Conservation (phyloP, 2,797 vertebrate species). For the Tympanoctomys barrerae region DNA sequence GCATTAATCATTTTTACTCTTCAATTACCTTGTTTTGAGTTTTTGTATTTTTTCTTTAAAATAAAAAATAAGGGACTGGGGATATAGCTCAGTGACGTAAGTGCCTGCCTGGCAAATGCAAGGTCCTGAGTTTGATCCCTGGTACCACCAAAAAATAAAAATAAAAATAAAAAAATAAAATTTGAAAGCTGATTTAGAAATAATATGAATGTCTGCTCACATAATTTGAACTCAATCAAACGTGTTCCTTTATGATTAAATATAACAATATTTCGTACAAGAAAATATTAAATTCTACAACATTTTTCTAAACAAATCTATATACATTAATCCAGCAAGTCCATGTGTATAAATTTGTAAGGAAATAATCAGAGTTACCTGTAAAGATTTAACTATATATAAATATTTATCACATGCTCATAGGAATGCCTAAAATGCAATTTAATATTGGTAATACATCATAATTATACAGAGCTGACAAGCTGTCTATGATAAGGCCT, state of each 20-base stretch:
- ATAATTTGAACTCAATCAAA: neutral
- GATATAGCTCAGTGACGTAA: too few species aligned
- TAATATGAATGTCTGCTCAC: neutral
- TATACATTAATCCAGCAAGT: neutral
- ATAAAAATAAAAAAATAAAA: neutral
- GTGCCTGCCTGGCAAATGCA: too few species aligned
- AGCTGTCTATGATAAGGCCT: neutral
- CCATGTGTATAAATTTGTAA: neutral
- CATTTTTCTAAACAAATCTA: neutral
- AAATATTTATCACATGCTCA: neutral
- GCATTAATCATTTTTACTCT: neutral
- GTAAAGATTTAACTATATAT: neutral
- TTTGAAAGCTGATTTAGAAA: neutral
- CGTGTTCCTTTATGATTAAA: neutral
- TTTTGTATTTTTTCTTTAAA: neutral
- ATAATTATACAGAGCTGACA: neutral
- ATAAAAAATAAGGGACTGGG: neutral
- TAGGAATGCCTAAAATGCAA: slow-evolving; percentile 6
- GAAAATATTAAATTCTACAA: neutral
- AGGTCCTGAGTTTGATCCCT: too few species aligned
- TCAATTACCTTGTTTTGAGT: neutral
- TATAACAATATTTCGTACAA: neutral
- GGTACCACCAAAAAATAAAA: too few species aligned
- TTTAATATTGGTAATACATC: neutral
- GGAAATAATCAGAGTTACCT: neutral